A percentile compares a stretch with the other conserved stretches of the same genome.
These are phyloP conservation scores for Nomada hirtipes DNA, from an alignment of 2,888 invertebrate genomes.

Conservation along the genomic window DNA sequence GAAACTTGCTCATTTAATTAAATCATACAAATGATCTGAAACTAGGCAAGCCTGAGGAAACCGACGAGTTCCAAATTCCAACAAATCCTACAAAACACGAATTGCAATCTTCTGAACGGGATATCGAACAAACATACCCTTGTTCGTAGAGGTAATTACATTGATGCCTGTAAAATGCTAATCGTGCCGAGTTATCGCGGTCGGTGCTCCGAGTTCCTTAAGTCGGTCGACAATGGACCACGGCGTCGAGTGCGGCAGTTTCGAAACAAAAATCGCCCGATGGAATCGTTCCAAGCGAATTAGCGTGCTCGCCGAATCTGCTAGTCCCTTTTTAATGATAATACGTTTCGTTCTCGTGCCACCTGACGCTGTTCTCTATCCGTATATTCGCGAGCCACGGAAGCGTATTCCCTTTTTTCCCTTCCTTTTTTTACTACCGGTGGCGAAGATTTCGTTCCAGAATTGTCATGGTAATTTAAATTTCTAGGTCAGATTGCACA, in stretches of 20 bases:
- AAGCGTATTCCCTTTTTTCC: background rate
- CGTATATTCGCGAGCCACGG: background rate
- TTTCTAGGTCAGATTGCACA: too few species aligned
- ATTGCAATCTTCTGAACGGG: too few species aligned
- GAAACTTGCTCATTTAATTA: too few species aligned
- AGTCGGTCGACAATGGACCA: conserved; percentile 32
- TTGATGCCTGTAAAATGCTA: conserved; percentile 20
- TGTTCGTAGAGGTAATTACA: conserved; percentile 12
- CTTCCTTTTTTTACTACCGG: background rate
- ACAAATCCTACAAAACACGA: too few species aligned
- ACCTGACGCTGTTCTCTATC: background rate
- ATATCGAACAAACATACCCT: background rate
- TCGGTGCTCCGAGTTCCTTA: conserved; percentile 3
- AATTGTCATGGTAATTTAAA: background rate
- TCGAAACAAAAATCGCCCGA: conserved; percentile 29
- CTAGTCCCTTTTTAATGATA: conserved; percentile 4
- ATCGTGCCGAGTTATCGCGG: conserved; percentile 14
- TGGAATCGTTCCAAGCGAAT: conserved; percentile 34
- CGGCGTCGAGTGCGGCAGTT: background rate
- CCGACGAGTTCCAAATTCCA: too few species aligned
- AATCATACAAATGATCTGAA: too few species aligned
- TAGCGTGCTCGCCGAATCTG: background rate
- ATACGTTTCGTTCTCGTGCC: background rate
- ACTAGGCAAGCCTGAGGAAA: too few species aligned
- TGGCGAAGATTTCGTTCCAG: background rate